Evolutionary conservation across 92 coral and sea anemone genomes (phyloP), one percentile per base, ranked within the genome.

Genomic region (Phymanthus crucifer): DNA sequence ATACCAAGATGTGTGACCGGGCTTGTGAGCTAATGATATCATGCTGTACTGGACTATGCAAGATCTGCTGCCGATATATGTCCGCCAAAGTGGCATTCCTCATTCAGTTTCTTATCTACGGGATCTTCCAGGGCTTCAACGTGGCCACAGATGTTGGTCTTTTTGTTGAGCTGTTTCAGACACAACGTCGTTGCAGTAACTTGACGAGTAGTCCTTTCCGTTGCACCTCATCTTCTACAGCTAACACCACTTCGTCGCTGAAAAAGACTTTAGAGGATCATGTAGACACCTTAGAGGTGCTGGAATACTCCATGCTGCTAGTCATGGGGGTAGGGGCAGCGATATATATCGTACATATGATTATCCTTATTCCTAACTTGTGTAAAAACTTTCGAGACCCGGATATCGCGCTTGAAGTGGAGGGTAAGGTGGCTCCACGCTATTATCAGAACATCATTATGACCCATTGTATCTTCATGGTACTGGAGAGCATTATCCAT

Each of bases 391-490:
- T 80, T 77, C 77, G 74, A 24, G 86, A 90, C 17, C 90, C 90
- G 4, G 87, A 77, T 61, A 87, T 92, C 31, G 90, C 84, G 35
- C 67, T 77, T 43, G 97, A 92, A 45, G 74, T 92, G 14, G 93
- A 79, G 38, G 77, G 81, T 8, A 73, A 70, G 47, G 77, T 76
- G 65, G 90, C 89, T 5, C 92, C 93, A 17, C 85, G 74, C 29
- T 92, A 87, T 77, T 92, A 92, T 56, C 83, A 72, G 58, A 92
- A 85, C n/a, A 90, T 92, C 76, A 75, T 90, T 1, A 74, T 78
- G 46, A 92, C 89, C 40, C 97, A 92, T 70, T 58, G 91, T 21
- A 75, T 90, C n/a, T 88, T 90, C 47, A 92, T 92, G 97, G 78
- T 86, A 46, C 76, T 92, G 38, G 97, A 92, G 73, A 87, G 94